A percentile compares a stretch with the other conserved stretches of the same genome.
Evolutionary conservation across 2,113 vertebrate genomes (phyloP).

Genomic region (Silurus glanis): DNA sequence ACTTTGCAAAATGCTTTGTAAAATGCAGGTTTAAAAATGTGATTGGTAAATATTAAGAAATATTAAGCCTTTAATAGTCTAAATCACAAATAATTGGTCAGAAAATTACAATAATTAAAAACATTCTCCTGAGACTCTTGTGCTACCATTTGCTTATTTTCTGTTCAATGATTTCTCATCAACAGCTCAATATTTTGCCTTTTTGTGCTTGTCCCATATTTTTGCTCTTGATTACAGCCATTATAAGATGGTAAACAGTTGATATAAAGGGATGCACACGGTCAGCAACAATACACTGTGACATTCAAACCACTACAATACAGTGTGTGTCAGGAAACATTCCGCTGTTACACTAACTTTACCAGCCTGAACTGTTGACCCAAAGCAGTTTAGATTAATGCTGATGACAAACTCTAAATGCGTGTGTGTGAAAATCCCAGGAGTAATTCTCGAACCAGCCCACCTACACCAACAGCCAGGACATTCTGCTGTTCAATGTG

Average conservation of each 20-base stretch:
- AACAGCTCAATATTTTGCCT: no score
- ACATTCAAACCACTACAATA: not conserved
- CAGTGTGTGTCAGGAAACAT: not conserved
- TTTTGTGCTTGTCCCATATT: no score
- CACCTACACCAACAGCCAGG: not conserved
- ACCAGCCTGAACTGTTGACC: not conserved
- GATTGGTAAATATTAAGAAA: no score
- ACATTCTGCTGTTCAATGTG: not conserved
- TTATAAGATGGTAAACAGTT: not conserved
- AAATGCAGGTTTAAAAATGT: not conserved
- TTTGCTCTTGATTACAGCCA: not conserved
- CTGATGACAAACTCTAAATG: not conserved
- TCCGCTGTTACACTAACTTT: not conserved
- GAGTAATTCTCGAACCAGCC: not conserved
- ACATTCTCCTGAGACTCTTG: no score
- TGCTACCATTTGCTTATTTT: no score
- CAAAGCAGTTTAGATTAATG: not conserved
- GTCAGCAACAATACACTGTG: not conserved
- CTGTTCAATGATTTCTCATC: no score
- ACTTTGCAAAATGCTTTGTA: not conserved
- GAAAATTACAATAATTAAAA: no score
- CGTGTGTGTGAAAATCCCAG: not conserved
- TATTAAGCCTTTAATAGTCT: no score
- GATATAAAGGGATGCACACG: not conserved
- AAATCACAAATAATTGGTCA: no score